phyloP scores from a whole-genome alignment of 2,888 invertebrate species.

The Trissoscelio sp. region DNA sequence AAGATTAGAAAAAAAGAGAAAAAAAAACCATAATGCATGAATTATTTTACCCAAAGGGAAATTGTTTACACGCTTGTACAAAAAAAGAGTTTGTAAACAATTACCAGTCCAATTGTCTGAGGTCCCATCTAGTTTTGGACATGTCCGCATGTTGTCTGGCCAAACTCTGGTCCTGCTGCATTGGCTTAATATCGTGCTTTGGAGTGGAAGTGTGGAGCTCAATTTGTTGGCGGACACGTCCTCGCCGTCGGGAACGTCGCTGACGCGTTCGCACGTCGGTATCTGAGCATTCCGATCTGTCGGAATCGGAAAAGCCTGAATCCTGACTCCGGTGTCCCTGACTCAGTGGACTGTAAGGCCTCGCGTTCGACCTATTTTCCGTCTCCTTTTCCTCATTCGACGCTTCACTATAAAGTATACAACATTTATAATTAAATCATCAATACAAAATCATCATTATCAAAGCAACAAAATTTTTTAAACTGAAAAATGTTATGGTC shows the following conservation, averaged over 20 bases:
- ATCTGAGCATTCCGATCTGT: conserved; percentile 84
- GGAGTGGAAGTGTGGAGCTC: conserved; percentile 78
- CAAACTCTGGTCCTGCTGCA: conserved; percentile 30
- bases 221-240: conserved; percentile 50
- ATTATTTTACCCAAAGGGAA: too few species aligned
- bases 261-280: conserved; percentile 56
- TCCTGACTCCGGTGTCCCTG: conserved; percentile 88
- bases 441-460: too few species aligned
- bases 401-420: conserved; percentile 3
- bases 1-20: too few species aligned
- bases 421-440: too few species aligned
- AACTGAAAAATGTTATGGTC: too few species aligned
- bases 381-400: conserved; percentile 23
- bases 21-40: too few species aligned
- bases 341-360: conserved; percentile 73
- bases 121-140: conserved; percentile 53
- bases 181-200: conserved; percentile 66
- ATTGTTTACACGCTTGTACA: too few species aligned
- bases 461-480: too few species aligned
- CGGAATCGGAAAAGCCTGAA: conserved; percentile 92
- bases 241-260: conserved; percentile 59
- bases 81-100: too few species aligned
- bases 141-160: conserved; percentile 35
- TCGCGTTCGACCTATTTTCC: conserved; percentile 40
- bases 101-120: conserved; percentile 58